phyloP scores from a whole-genome alignment of 2,797 vertebrate species.

The Cyprinella venusta region DNA sequence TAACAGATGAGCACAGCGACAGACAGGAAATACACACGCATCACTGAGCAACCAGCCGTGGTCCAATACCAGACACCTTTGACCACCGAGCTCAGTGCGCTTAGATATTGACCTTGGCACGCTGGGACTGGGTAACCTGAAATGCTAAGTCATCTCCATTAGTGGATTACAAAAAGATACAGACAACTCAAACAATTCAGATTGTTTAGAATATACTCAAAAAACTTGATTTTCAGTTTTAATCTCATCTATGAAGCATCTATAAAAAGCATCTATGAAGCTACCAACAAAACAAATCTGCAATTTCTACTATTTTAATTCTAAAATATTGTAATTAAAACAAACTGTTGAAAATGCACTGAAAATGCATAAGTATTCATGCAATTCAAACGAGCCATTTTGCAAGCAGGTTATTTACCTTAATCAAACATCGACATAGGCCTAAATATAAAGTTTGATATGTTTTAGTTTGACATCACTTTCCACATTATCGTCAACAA shows the following conservation, averaged over 20 bases:
- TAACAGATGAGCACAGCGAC: slow-evolving; percentile 33
- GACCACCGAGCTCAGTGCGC: slow-evolving; percentile 10
- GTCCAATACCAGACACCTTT: slow-evolving; percentile 5
- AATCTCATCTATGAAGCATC: not conserved
- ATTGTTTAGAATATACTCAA: not conserved
- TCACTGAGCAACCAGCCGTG: slow-evolving; percentile 38
- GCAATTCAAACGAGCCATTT: not conserved
- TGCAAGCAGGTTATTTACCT: not conserved
- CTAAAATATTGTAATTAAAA: not conserved
- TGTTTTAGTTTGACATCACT: not conserved
- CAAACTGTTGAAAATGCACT: not conserved
- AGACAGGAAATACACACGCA: slow-evolving; percentile 33
- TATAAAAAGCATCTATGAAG: not conserved
- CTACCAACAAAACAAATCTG: not conserved
- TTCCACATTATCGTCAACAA: not conserved
- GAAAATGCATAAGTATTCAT: not conserved
- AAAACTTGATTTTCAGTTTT: not conserved
- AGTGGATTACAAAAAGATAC: slow-evolving; percentile 22
- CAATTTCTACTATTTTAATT: not conserved
- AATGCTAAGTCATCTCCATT: slow-evolving; percentile 48
- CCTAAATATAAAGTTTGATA: not conserved
- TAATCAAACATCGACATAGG: not conserved
- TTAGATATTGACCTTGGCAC: slow-evolving; percentile 32
- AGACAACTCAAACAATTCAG: not conserved
- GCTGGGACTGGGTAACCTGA: slow-evolving; percentile 22